Conservation (phyloP, 2,113 vertebrate species). For the Trachemys scripta region DNA sequence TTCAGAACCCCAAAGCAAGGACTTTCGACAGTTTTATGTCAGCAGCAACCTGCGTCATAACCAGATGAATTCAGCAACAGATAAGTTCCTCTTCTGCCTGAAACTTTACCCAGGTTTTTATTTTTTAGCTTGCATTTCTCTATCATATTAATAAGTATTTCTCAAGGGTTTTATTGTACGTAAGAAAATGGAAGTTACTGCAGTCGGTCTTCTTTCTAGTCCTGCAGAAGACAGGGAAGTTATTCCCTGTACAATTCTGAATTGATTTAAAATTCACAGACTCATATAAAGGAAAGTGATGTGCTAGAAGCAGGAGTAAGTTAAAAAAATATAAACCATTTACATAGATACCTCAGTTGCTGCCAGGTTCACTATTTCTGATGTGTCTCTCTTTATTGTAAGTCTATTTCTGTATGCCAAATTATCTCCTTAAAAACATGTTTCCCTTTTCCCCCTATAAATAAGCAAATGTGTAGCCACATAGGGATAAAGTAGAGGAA, state of each 20-base stretch:
- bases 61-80: constrained; percentile 69
- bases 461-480: not conserved
- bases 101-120: constrained; percentile 56
- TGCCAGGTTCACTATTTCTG: not conserved
- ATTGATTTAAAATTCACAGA: constrained; percentile 39
- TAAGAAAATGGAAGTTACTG: constrained; percentile 44
- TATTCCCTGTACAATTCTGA: constrained; percentile 31
- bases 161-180: constrained; percentile 57
- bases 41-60: constrained; percentile 69
- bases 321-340: not conserved
- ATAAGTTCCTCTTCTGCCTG: constrained; percentile 62
- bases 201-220: constrained; percentile 32
- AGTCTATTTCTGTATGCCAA: not conserved
- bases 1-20: constrained; percentile 79
- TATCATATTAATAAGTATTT: constrained; percentile 54
- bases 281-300: not conserved
- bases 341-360: not conserved
- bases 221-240: not conserved
- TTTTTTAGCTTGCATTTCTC: constrained; percentile 53
- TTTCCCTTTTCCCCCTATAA: constrained; percentile 16
- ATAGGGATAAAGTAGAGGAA: not conserved
- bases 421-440: constrained; percentile 10
- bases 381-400: not conserved
- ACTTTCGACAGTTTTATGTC: constrained; percentile 74
- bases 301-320: not conserved